A percentile compares a stretch with the other conserved stretches of the same genome.
Evolutionary conservation across 1,140 invertebrate species (phyloP).

Genomic region (Dinoponera quadriceps): DNA sequence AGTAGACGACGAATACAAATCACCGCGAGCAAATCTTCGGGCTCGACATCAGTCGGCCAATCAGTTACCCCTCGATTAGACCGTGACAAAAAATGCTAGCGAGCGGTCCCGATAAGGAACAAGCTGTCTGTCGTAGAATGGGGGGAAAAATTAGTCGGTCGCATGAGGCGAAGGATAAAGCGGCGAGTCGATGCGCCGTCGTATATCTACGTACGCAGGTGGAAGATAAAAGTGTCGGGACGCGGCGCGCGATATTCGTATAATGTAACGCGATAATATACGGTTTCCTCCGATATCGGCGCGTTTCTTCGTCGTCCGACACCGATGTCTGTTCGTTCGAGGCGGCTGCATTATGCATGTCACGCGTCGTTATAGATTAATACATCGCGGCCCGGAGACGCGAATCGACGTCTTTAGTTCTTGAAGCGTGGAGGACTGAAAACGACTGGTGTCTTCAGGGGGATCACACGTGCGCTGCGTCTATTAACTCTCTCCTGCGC

Average conservation of each 20-base stretch:
- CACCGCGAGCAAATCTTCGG: slow-evolving; percentile 37
- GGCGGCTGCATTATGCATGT: neutral
- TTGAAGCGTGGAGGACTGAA: too few species aligned
- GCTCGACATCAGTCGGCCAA: slow-evolving; percentile 33
- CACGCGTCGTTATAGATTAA: too few species aligned
- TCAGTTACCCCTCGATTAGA: slow-evolving; percentile 19
- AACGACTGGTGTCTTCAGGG: too few species aligned
- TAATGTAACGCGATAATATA: slow-evolving; percentile 4
- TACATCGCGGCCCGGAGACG: too few species aligned
- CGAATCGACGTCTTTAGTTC: too few species aligned
- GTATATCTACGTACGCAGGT: slow-evolving; percentile 7
- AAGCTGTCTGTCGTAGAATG: neutral
- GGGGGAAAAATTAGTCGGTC: neutral
- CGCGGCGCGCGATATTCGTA: neutral
- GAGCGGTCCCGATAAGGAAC: neutral
- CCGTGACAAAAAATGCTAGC: slow-evolving; percentile 17
- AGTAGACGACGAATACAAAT: slow-evolving; percentile 22
- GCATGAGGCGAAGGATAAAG: slow-evolving; percentile 6
- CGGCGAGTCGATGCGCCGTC: neutral
- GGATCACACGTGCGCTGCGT: too few species aligned
- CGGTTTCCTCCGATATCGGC: slow-evolving; percentile 1
- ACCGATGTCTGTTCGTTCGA: neutral
- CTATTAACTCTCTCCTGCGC: too few species aligned
- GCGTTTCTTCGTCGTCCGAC: neutral
- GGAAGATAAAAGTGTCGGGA: slow-evolving; percentile 15